Conservation (phyloP, 1,140 invertebrate genomes). For the Psilanteris sp. region DNA sequence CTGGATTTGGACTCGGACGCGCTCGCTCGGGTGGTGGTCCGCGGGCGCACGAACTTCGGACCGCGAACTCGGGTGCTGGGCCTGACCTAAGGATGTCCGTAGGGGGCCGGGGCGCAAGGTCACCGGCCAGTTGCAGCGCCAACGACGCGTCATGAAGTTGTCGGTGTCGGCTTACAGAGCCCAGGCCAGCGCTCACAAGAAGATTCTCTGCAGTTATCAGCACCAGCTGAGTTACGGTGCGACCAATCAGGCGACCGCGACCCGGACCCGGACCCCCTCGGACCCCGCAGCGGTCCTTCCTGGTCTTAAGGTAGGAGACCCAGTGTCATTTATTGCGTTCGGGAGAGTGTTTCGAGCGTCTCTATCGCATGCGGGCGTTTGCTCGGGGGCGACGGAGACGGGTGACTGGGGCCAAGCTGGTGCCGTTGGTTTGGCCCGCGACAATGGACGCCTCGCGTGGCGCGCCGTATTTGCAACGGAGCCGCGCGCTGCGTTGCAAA, state of each 20-base stretch:
- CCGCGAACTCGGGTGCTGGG: conserved; percentile 36
- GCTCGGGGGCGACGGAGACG: no score
- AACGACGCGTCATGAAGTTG: conserved; percentile 85
- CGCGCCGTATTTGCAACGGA: no score
- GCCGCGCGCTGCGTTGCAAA: no score
- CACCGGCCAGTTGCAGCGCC: conserved; percentile 68
- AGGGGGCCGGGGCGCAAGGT: conserved; percentile 55
- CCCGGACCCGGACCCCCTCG: conserved; percentile 78
- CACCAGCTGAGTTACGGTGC: conserved; percentile 88
- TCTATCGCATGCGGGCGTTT: no score
- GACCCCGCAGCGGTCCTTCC: conserved; percentile 78
- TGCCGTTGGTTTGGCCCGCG: no score
- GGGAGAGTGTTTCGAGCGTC: no score
- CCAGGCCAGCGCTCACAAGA: conserved; percentile 90
- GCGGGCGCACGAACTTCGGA: conserved; percentile 8
- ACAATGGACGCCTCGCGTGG: no score
- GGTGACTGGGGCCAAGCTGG: no score
- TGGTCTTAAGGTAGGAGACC: conserved; percentile 80
- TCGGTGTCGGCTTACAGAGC: conserved; percentile 91
- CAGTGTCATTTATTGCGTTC: neutral
- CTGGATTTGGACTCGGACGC: conserved; percentile 20
- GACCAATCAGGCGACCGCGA: conserved; percentile 83
- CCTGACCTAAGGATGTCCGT: conserved; percentile 66
- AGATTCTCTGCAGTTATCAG: conserved; percentile 89
- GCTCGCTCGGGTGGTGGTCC: conserved; percentile 3